Evolutionary conservation across 2,113 vertebrate species (phyloP).

Genomic region (Austrofundulus limnaeus): DNA sequence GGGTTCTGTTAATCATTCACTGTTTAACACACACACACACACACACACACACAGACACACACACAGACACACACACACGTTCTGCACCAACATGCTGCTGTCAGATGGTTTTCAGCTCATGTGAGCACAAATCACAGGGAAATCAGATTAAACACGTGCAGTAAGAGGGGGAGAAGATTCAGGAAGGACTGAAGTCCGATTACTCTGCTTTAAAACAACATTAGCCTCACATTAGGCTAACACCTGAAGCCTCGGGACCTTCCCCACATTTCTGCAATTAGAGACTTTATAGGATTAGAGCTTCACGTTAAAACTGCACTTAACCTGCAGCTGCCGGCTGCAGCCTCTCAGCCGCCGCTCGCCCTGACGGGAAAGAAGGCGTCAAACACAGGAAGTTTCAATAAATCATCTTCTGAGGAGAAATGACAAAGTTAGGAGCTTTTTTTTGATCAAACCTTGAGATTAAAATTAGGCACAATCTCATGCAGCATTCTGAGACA

Average conservation of each 20-base stretch:
- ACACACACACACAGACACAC: slow-evolving; percentile 2
- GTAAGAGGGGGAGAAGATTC: slow-evolving; percentile 19
- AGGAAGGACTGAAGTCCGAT: slow-evolving; percentile 23
- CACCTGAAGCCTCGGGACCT: slow-evolving; percentile 27
- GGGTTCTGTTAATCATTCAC: neutral
- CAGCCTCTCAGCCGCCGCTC: neutral
- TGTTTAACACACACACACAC: neutral
- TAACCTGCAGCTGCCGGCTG: slow-evolving; percentile 24
- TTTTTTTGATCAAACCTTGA: too few species aligned
- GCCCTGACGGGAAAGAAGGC: too few species aligned
- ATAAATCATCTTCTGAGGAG: too few species aligned
- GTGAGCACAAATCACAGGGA: slow-evolving; percentile 12
- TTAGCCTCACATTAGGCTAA: slow-evolving; percentile 46
- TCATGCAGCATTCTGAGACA: too few species aligned
- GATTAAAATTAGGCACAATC: too few species aligned
- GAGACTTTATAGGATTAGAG: slow-evolving; percentile 7
- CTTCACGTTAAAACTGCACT: slow-evolving; percentile 21
- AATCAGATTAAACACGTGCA: slow-evolving; percentile 35
- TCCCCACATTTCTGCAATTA: slow-evolving; percentile 38
- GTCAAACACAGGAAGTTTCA: neutral
- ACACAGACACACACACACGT: slow-evolving; percentile 1
- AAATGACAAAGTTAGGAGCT: too few species aligned
- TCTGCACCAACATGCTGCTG: slow-evolving; percentile 11
- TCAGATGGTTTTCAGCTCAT: neutral
- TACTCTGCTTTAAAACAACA: slow-evolving; percentile 29